Percentiles rank a stretch among this genome's conserved stretches.
Conservation (phyloP, 2,888 invertebrate species). For the Monoplex corrugatus region DNA sequence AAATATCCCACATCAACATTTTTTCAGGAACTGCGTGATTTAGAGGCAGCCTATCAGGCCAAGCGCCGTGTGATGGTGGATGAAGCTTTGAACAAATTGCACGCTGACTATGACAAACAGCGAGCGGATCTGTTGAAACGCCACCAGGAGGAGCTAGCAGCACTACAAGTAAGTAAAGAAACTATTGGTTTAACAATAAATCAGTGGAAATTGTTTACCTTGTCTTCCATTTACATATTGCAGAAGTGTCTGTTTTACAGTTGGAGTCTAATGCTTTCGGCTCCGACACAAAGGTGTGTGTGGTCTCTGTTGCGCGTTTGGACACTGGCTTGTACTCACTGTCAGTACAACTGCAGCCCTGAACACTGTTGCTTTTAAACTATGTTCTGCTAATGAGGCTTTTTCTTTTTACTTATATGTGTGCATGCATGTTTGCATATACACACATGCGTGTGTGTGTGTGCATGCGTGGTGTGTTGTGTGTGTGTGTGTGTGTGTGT, state of each 20-base stretch:
- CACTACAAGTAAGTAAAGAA: conserved; percentile 72
- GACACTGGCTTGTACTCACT: too few species aligned
- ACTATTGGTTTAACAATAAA: too few species aligned
- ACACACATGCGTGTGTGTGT: too few species aligned
- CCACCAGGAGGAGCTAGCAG: conserved; percentile 74
- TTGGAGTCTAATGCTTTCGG: too few species aligned
- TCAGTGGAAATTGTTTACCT: neutral
- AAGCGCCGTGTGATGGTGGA: conserved; percentile 78
- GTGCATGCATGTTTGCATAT: neutral
- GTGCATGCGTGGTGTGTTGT: neutral
- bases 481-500: neutral
- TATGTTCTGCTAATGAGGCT: too few species aligned
- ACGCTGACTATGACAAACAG: conserved; percentile 74
- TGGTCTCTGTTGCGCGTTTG: too few species aligned
- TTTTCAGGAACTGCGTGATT: conserved; percentile 72
- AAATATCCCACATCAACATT: too few species aligned
- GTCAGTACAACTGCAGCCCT: too few species aligned
- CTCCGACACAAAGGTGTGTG: too few species aligned
- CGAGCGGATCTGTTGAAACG: conserved; percentile 69
- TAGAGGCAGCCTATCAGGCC: conserved; percentile 75
- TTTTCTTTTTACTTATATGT: neutral
- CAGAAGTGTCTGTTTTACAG: too few species aligned
- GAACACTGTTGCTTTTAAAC: neutral
- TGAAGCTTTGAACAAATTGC: conserved; percentile 74
- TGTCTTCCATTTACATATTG: neutral